Evolutionary conservation across 53 echinoderm and acorn worm genomes (phyloP), one percentile per base, ranked within the genome.

Genomic region (Holothuria leucospilota): DNA sequence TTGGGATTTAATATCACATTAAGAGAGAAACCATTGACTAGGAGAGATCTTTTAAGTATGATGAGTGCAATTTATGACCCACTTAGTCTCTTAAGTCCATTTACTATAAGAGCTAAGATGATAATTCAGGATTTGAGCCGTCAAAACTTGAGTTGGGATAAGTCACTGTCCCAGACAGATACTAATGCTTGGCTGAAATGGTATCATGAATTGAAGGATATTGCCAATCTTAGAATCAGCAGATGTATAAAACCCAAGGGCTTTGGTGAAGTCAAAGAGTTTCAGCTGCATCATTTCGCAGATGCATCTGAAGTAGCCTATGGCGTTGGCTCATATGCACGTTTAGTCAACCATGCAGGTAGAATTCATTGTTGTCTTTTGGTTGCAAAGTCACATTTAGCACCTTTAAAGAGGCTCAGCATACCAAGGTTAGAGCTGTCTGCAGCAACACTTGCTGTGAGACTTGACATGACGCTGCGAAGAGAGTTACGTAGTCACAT

Each of bases 241-340:
- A 90, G 94, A 90, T 94, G 92, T 81, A 69, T 92, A 13, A 94
- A 89, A 62, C 93, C 93, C 29, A 78, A 87, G 25, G 58, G 75
- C 56, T 82, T 86, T 53, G 89, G 85, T 34, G 62, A 39, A 46
- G 86, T 83, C n/a, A 69, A 59, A 39, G 73, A 87, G 46, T 87
- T 62, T 53, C 49, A 88, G 51, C 59, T 89, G 16, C 94, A 94
- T 53, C 89, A 92, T 49, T 94, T 92, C 41, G 78, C 90, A 39
- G 94, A 90, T 84, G 90, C 94, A 77, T 87, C 87, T 11, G 86
- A 90, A 16, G 75, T 82, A 9, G 84, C 87, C 16, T 91, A 87
- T 68, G 91, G 91, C 8, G 29, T 34, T 27, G 27, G 65, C 18
- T 87, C 87, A 28, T 91, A 91, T 66, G 70, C 72, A 25, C 81